Evolutionary conservation across 2,888 invertebrate genomes (phyloP), one percentile per base, ranked within the genome.

Genomic region (Nebria brevicollis): DNA sequence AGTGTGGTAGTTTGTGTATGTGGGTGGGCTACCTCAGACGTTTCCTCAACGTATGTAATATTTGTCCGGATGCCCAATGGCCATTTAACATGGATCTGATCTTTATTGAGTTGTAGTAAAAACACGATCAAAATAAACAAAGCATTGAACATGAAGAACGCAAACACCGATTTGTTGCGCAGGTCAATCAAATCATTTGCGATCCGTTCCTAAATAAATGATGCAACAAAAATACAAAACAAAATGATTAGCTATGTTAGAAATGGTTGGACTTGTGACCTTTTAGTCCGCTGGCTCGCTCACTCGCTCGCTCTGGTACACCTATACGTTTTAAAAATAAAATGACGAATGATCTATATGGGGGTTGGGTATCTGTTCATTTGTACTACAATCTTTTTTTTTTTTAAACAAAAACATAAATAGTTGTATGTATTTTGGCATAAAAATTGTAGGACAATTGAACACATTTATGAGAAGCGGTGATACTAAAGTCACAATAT

Each of bases 131-230:
- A 94, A 90, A 98, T 97, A 94, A 98, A 99, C 89, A 99, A 94
- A 90, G 98, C 97, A 94, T 99, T 99, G 93, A 98, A 95, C 98
- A 99, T 98, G 92, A 98, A 96, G 94, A 98, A 98, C 89, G 96
- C 97, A 91, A 98, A 97, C 88, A 97, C 97, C 88, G 97, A 96
- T 91, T 98, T 97, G 94, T 98, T 98, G 89, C 98, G 93, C 89
- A 98, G 94, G 89, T 98, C 98, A 89, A 96, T 93, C 90, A 99
- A 93, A 90, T 98, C 97, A 87, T 92, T 92, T 88, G 96, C 96
- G 88, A 97, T 95, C 89, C 96, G 93, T 89, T 94, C 96, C 96
- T 97, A 93, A 90, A 26, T 42, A 41, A 20, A 41, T 73, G 34
- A 73, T 41, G 75, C 80, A 80, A 43, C 41, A 73, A 73, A 73